A percentile compares a stretch with the other conserved stretches of the same genome.
phyloP scores from a whole-genome alignment of 2,797 vertebrate genomes.

The Psittacula derbiana region DNA sequence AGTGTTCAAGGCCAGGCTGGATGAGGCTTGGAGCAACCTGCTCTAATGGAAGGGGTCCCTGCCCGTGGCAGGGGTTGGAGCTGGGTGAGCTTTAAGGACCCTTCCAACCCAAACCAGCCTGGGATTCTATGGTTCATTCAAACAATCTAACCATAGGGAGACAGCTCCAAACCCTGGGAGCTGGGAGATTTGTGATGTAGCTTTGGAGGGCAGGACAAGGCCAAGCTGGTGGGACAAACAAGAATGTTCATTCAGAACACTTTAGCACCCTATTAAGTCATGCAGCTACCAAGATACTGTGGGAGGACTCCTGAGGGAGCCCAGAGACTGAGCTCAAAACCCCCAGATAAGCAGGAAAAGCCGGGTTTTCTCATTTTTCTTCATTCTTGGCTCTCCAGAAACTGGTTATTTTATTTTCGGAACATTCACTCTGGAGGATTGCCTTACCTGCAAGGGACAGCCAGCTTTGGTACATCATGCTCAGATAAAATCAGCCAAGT shows the following conservation, averaged over 20 bases:
- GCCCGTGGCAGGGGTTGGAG: not conserved
- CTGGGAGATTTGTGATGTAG: not conserved
- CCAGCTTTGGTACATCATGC: not conserved
- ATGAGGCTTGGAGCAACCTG: not conserved
- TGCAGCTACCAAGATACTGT: fast-evolving
- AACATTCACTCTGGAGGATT: not conserved
- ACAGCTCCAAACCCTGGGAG: not conserved
- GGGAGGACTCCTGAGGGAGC: not conserved
- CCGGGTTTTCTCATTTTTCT: not conserved
- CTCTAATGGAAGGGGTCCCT: not conserved
- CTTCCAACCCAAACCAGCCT: not conserved
- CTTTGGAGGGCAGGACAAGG: not conserved
- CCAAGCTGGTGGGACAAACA: not conserved
- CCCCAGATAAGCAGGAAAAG: not conserved
- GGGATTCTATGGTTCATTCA: not conserved
- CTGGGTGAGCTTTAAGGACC: not conserved
- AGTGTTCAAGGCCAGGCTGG: not conserved
- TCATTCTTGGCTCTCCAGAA: not conserved
- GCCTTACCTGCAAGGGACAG: not conserved
- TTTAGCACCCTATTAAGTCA: not conserved
- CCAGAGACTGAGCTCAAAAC: not conserved
- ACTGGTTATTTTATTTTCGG: not conserved
- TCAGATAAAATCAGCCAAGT: not conserved
- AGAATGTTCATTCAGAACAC: not conserved
- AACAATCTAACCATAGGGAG: not conserved